Evolutionary conservation across 2,797 vertebrate genomes (phyloP).

Genomic region (Varecia variegata): DNA sequence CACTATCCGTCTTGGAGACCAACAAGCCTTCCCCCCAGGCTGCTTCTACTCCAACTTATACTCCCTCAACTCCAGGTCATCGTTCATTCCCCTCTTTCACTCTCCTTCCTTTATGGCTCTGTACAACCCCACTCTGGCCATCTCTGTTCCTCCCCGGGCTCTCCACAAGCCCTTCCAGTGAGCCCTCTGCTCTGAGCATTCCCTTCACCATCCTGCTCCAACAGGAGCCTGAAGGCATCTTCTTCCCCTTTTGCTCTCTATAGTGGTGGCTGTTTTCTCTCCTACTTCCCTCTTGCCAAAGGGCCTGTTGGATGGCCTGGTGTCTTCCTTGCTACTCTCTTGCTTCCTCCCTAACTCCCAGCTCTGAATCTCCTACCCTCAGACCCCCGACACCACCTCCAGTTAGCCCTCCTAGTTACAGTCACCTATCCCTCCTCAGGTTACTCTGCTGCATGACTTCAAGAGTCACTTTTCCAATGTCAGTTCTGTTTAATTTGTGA

Average conservation of each 20-base stretch:
- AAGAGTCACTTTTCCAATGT: not conserved
- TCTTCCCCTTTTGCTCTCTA: not conserved
- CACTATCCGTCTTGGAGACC: not conserved
- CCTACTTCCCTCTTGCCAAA: not conserved
- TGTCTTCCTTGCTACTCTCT: not conserved
- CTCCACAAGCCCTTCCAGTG: not conserved
- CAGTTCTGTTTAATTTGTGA: not conserved
- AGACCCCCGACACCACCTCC: not conserved
- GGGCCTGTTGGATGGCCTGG: not conserved
- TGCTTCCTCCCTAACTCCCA: not conserved
- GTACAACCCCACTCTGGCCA: no score
- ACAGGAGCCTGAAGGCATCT: not conserved
- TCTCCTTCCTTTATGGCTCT: not conserved
- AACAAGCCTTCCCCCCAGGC: not conserved
- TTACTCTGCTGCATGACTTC: not conserved
- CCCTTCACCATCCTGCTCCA: not conserved
- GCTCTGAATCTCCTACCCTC: not conserved
- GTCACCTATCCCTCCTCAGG: not conserved
- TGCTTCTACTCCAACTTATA: not conserved
- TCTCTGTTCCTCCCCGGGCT: no score
- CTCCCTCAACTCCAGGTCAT: not conserved
- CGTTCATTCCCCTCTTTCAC: not conserved
- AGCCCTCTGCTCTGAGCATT: not conserved
- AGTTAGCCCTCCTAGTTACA: not conserved
- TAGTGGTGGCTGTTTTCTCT: not conserved